A percentile compares a stretch with the other conserved stretches of the same genome.
Conservation (phyloP, 2,888 invertebrate genomes). For the Vannuccia rotundouncinata region DNA sequence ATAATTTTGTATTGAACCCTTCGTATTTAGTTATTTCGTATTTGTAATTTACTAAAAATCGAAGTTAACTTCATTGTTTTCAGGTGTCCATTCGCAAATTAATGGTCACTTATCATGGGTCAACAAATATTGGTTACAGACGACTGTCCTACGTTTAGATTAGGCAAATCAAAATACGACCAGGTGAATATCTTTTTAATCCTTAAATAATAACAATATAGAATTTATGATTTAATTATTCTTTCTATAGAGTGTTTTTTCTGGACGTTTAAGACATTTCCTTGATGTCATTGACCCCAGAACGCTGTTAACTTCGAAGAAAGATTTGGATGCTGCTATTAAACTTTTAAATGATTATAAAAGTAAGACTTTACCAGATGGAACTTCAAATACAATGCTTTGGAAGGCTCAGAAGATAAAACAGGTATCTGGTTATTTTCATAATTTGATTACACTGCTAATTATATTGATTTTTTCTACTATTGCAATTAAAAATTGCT, state of each 20-base stretch:
- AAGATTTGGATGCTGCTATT: constrained; percentile 50
- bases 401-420: constrained; percentile 60
- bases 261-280: constrained; percentile 57
- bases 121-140: not conserved
- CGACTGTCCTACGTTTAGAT: not conserved
- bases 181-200: constrained; percentile 22
- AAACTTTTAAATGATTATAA: constrained; percentile 54
- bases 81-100: no score
- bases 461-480: no score
- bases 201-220: not conserved
- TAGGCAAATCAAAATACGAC: constrained; percentile 28
- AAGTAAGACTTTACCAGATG: constrained; percentile 45
- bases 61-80: no score
- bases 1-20: no score
- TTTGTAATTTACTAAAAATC: no score
- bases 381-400: constrained; percentile 52
- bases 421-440: no score
- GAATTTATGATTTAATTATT: not conserved
- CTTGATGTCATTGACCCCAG: constrained; percentile 58
- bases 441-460: no score
- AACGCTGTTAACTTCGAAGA: constrained; percentile 56
- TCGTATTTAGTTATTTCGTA: no score
- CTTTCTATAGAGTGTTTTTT: constrained; percentile 51
- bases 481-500: no score
- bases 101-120: no score